Evolutionary conservation across 2,797 vertebrate genomes (phyloP).

Genomic region (Poecilia gillii): DNA sequence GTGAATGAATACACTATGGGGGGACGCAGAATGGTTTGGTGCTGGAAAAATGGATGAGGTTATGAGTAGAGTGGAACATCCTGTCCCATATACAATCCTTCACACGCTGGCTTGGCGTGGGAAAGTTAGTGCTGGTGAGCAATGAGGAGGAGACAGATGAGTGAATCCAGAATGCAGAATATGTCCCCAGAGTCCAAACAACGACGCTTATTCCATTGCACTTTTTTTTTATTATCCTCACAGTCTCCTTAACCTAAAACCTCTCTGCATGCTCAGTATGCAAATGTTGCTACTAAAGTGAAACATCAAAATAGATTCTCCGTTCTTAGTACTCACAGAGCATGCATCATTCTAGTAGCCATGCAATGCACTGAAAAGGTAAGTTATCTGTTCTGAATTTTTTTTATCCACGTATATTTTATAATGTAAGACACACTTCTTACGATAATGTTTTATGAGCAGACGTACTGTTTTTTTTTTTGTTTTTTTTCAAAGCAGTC

Average conservation of each 20-base stretch:
- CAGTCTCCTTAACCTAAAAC: slow-evolving; percentile 58
- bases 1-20: slow-evolving; percentile 53
- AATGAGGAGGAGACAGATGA: slow-evolving; percentile 55
- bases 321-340: slow-evolving; percentile 11
- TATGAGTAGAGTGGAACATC: slow-evolving; percentile 71
- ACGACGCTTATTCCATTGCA: slow-evolving; percentile 51
- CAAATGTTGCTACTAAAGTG: slow-evolving; percentile 60
- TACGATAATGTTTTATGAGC: neutral
- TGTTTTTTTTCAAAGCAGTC: neutral
- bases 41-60: slow-evolving; percentile 67
- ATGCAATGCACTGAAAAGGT: slow-evolving; percentile 8
- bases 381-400: neutral
- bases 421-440: neutral
- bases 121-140: slow-evolving; percentile 62
- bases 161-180: slow-evolving; percentile 51
- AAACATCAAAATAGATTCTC: slow-evolving; percentile 43
- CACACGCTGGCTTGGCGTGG: slow-evolving; percentile 38
- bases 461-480: neutral
- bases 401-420: neutral
- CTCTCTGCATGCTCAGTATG: slow-evolving; percentile 31
- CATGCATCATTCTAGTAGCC: slow-evolving; percentile 8
- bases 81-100: slow-evolving; percentile 65
- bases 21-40: slow-evolving; percentile 60
- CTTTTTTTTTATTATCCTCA: slow-evolving; percentile 52
- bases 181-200: slow-evolving; percentile 51